Base-by-base conservation (phyloP, 1,140 invertebrate species). In the Euborellia annulipes region DNA sequence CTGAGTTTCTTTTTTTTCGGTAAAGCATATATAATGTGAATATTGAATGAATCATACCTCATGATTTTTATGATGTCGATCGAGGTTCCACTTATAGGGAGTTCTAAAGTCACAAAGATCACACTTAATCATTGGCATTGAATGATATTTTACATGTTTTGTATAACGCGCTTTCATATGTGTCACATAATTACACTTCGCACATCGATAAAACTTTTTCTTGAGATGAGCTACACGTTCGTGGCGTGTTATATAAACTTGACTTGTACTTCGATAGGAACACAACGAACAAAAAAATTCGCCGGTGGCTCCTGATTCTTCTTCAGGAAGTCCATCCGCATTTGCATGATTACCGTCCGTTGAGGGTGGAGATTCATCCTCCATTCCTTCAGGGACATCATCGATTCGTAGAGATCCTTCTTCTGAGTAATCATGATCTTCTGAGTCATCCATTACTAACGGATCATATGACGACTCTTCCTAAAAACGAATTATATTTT, bases 131-230 rank as follows among this genome's bases (percentile, higher is more conserved):
- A 87, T 87, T 42, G 85, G 85, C 79, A 89, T 85, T 32, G 83
- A 85, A 62, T 92, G 85, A 57, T 91, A 89, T 56, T 90, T 91
- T n/a, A 90, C 82, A 58, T 94, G 90, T 60, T 90, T 91, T 23
- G 85, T 90, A 59, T 83, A 93, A 38, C 90, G 75, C 2, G 83
- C 79, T 56, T 84, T 82, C 50, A 91, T 85, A 58, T 90, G 82
- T 1, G 89, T 94, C 45, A 85, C 80, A 59, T 92, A 93, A 50
- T 78, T 80, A 62, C 90, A 94, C 61, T 90, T 86, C 46, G 72
- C 72, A 62, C 88, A 93, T 11, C 84, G 75, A 64, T 87, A 92
- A 59, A 86, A 85, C 45, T 61, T 64, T 36, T 65, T 62, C 48
- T 66, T 65, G 8, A 65, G 46, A 53, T 67, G 65, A 18, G 50